Evolutionary conservation across 92 coral and sea anemone species (phyloP), one percentile per base, ranked within the genome.

Genomic region (Heteractis magnifica): DNA sequence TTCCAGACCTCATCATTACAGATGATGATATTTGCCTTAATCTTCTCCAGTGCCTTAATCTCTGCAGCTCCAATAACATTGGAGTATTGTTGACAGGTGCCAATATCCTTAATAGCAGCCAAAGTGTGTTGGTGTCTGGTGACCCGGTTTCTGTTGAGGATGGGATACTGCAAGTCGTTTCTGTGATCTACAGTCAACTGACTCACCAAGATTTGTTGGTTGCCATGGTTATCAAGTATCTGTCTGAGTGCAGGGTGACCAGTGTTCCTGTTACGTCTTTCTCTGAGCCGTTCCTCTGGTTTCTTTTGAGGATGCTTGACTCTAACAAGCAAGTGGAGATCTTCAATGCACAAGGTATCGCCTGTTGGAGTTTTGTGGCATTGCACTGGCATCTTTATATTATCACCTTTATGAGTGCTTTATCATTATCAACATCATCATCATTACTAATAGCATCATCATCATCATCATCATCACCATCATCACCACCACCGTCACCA

Each of bases 201-300:
- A 71, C 82, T 8, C 89, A 92, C 81, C 84, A 65, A n/a, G 84
- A 77, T 15, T 83, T 72, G 6, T 77, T 93, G 16, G 87, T 89
- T 53, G 23, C 70, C 12, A 78, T 16, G 10, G 88, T 78, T 5
- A 77, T 85, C 50, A 65, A 52, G 59, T 85, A 49, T 70, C 77
- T 85, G 4, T 81, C 84, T 50, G 84, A 77, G 55, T 56, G 55
- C 51, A 51, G 20, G 53, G 34, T 19, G 52, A 21, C 52, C 10
- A 51, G 55, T 16, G 48, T 53, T 4, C 72, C 87, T 18, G 79
- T 83, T 4, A 80, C 52, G 41, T 81, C 71, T 49, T 83, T 96
- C 18, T 96, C 99, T 50, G 99, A 90, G 56, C 94, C 98, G 50
- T 87, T 96, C 52, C 87, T 96, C 20, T 92, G 93, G 98, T 86